Evolutionary conservation across 1,140 invertebrate species (phyloP).

Genomic region (Tenebrio molitor): DNA sequence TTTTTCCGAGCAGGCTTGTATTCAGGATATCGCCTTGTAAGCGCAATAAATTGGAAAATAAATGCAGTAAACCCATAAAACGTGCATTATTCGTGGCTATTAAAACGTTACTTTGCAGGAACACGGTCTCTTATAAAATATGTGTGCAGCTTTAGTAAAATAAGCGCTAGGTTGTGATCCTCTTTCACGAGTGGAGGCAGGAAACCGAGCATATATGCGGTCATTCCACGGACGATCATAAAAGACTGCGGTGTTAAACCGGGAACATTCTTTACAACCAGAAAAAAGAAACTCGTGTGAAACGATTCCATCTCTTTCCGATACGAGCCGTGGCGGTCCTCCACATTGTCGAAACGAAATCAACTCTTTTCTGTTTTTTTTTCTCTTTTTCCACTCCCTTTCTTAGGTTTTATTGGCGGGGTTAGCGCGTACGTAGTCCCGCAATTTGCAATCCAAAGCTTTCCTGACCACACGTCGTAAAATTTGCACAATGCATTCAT

Average conservation of each 20-base stretch:
- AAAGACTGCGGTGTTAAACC: conserved; percentile 37
- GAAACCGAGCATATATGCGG: conserved; percentile 31
- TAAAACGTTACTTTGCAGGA: conserved; percentile 14
- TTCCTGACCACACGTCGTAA: conserved; percentile 35
- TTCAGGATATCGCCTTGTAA: not conserved
- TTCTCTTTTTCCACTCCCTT: not conserved
- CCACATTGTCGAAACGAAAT: not conserved
- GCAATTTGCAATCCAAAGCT: conserved; percentile 28
- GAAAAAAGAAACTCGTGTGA: conserved; percentile 25
- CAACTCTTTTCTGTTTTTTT: not conserved
- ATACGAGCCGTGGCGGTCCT: not conserved
- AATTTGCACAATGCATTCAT: conserved; percentile 36
- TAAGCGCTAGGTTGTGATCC: conserved; percentile 14
- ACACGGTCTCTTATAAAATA: conserved; percentile 12
- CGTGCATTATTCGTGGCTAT: conserved; percentile 32
- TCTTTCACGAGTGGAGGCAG: conserved; percentile 9
- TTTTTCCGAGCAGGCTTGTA: not conserved
- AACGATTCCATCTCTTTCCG: conserved; percentile 19
- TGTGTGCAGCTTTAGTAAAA: conserved; percentile 24
- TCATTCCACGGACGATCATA: conserved; percentile 37
- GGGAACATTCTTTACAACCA: conserved; percentile 33
- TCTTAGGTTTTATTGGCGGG: conserved; percentile 10
- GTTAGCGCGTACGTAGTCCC: conserved; percentile 12
- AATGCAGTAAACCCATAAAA: conserved; percentile 22
- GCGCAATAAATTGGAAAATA: conserved; percentile 36